Evolutionary conservation across 2,888 invertebrate genomes (phyloP).

Genomic region (Marasmarcha lunaedactyla): DNA sequence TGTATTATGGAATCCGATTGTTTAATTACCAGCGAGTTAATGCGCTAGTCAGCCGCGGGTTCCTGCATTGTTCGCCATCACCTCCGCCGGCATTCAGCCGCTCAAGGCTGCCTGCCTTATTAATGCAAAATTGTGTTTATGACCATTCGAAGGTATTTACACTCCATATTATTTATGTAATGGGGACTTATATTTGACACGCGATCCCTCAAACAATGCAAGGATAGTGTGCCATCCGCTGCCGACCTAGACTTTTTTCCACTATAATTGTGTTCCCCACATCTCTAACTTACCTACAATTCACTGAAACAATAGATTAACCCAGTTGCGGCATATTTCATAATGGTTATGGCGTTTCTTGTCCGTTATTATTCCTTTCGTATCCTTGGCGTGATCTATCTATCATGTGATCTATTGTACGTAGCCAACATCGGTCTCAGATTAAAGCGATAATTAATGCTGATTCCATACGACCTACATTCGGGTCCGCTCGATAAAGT

Average conservation of each 20-base stretch:
- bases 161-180: constrained; percentile 63
- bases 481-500: constrained; percentile 62
- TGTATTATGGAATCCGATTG: constrained; percentile 12
- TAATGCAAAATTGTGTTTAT: constrained; percentile 39
- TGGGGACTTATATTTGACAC: constrained; percentile 62
- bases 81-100: background rate
- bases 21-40: background rate
- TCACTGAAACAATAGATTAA: constrained; percentile 59
- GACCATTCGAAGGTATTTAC: constrained; percentile 34
- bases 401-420: constrained; percentile 69
- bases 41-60: background rate
- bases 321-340: constrained; percentile 42
- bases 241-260: constrained; percentile 63
- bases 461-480: constrained; percentile 70
- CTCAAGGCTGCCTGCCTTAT: constrained; percentile 44
- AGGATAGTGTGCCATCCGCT: constrained; percentile 45
- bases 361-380: constrained; percentile 38
- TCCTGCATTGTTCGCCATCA: too few species aligned
- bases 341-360: constrained; percentile 35
- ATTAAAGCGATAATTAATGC: constrained; percentile 69
- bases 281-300: constrained; percentile 38
- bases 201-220: constrained; percentile 64
- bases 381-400: constrained; percentile 64
- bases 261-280: constrained; percentile 53
- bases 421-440: constrained; percentile 60